Evolutionary conservation across 2,888 invertebrate genomes (phyloP).

Genomic region (Gasteruption jaculator): DNA sequence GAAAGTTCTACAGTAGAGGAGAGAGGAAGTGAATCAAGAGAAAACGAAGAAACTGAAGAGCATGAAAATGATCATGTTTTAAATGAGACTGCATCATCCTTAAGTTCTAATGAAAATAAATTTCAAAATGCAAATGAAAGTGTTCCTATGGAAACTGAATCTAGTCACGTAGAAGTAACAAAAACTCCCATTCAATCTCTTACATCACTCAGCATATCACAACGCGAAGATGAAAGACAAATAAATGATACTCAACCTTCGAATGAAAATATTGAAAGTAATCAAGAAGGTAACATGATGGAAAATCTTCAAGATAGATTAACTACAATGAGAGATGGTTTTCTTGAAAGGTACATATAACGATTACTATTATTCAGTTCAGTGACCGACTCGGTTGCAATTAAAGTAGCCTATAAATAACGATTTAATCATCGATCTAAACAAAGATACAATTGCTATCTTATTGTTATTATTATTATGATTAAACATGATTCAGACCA

Average conservation of each 20-base stretch:
- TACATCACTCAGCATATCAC: constrained; percentile 25
- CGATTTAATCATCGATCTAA: too few relatives aligned
- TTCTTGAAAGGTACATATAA: constrained; percentile 53
- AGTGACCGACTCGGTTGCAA: not conserved
- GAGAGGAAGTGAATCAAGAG: constrained; percentile 18
- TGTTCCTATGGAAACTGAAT: constrained; percentile 42
- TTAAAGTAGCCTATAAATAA: not conserved
- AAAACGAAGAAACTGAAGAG: constrained; percentile 16
- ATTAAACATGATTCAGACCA: constrained; percentile 1
- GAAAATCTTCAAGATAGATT: constrained; percentile 50
- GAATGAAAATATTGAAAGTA: constrained; percentile 27
- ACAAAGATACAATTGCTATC: too few relatives aligned
- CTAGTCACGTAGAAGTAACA: constrained; percentile 39
- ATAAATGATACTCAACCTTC: constrained; percentile 23
- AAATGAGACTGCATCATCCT: constrained; percentile 11
- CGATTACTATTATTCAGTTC: constrained; percentile 1
- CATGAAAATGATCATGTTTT: constrained; percentile 14
- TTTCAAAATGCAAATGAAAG: constrained; percentile 21
- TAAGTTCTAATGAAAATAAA: constrained; percentile 21
- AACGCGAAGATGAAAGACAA: constrained; percentile 22
- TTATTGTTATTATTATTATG: too few relatives aligned
- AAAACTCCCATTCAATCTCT: constrained; percentile 34
- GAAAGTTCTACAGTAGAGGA: constrained; percentile 11
- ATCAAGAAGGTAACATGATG: constrained; percentile 42
- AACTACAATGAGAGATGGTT: constrained; percentile 56